Evolutionary conservation across 2,797 vertebrate genomes (phyloP).

Genomic region (Pangasius sanitwongsei): DNA sequence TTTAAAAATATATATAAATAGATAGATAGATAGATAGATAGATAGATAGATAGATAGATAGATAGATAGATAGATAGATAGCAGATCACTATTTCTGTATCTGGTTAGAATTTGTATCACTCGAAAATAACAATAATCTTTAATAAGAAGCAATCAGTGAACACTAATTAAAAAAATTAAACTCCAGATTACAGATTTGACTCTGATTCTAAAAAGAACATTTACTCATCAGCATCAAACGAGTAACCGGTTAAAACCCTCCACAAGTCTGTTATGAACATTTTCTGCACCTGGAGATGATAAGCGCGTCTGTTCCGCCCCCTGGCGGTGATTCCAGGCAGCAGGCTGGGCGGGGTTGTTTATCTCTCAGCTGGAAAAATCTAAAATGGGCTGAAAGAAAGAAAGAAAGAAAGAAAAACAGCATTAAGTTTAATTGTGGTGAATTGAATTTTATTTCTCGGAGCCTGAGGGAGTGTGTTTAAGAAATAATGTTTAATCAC

Average conservation of each 20-base stretch:
- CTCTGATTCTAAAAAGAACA: neutral
- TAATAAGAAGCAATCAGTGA: neutral
- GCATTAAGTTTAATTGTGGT: neutral
- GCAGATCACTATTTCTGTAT: neutral
- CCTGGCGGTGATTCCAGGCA: neutral
- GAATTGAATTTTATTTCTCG: neutral
- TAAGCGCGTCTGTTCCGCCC: neutral
- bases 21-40: neutral
- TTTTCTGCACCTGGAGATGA: neutral
- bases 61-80: neutral
- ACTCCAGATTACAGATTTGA: neutral
- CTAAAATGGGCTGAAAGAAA: neutral
- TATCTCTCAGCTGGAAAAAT: neutral
- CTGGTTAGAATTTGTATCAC: neutral
- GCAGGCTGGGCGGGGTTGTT: neutral
- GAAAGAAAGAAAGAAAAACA: neutral
- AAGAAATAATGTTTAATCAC: neutral
- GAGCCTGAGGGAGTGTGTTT: neutral
- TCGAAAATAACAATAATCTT: neutral
- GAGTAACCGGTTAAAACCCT: neutral
- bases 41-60: neutral
- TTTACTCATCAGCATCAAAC: neutral
- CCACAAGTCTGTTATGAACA: neutral
- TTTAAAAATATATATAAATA: neutral
- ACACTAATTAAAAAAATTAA: neutral